These are phyloP conservation scores for Spongia lamella DNA, from an alignment of 37 sponge, comb jelly and placozoan genomes.

Conservation along the genomic window DNA sequence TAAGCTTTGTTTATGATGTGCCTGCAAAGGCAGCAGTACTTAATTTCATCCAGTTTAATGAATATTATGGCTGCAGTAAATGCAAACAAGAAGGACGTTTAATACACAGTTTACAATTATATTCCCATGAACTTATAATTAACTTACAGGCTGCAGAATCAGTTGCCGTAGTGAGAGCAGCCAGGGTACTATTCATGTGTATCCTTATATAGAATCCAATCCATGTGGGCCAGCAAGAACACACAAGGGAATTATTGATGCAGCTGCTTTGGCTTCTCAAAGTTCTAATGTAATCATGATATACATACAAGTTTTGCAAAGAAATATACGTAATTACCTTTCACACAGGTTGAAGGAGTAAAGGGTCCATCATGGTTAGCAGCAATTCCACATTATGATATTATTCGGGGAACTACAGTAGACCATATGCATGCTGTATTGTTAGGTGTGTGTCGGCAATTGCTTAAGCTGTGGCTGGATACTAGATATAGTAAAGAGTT, in stretches of 20 bases:
- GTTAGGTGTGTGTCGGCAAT: conserved; percentile 33
- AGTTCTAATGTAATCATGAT: no score
- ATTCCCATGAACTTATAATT: neutral
- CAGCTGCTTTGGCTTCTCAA: no score
- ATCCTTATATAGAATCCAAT: conserved; percentile 31
- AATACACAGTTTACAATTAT: no score
- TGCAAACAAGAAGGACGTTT: no score
- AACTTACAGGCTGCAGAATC: conserved; percentile 1
- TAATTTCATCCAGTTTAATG: no score
- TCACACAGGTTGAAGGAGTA: conserved; percentile 41
- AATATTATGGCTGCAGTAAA: no score
- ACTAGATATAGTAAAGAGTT: conserved; percentile 11
- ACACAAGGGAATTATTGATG: neutral
- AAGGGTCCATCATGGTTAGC: conserved; percentile 34
- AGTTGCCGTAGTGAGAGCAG: neutral
- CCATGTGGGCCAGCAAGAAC: conserved; percentile 35
- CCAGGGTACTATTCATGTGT: conserved; percentile 22
- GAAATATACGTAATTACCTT: conserved; percentile 23
- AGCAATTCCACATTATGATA: conserved; percentile 37
- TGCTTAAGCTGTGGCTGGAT: conserved; percentile 40
- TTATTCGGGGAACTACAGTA: conserved; percentile 21
- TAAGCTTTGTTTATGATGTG: no score
- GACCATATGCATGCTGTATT: conserved; percentile 50
- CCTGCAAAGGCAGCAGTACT: no score
- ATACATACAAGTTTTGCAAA: no score